Percentiles rank a stretch among this genome's conserved stretches.
phyloP scores from a whole-genome alignment of 2,888 invertebrate species.

The Callyntrura guangdongensis region DNA sequence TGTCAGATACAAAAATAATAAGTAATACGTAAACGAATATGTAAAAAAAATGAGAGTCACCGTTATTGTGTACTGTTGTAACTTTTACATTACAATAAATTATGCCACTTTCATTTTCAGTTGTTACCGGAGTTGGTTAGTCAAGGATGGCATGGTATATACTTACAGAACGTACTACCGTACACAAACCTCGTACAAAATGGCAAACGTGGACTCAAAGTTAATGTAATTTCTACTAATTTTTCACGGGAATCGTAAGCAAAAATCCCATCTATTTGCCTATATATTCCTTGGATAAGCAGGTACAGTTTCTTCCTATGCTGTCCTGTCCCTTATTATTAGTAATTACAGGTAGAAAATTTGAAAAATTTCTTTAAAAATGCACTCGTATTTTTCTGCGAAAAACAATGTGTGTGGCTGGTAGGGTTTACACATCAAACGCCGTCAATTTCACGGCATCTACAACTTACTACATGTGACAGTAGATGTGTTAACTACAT shows the following conservation, averaged over 20 bases:
- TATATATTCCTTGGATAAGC: background rate
- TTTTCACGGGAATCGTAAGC: too few species aligned
- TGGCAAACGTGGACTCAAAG: background rate
- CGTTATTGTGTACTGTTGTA: background rate
- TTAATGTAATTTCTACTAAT: too few species aligned
- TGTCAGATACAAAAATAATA: too few species aligned
- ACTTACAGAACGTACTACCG: too few species aligned
- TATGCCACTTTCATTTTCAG: constrained; percentile 39
- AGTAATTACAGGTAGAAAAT: too few species aligned
- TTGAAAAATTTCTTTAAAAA: too few species aligned
- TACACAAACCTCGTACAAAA: background rate
- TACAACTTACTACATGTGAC: constrained; percentile 1
- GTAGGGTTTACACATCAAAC: background rate
- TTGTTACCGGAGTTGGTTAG: constrained; percentile 58
- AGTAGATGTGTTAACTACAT: background rate
- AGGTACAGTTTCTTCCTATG: background rate
- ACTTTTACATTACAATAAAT: background rate
- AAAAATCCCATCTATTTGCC: background rate
- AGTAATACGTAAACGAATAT: too few species aligned
- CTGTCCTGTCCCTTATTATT: background rate
- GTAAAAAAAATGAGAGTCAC: background rate
- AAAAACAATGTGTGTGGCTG: background rate
- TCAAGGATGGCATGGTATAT: background rate
- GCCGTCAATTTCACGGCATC: background rate
- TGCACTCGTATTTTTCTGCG: too few species aligned